Conservation (phyloP, 2,113 vertebrate genomes). For the Brachyistius frenatus region DNA sequence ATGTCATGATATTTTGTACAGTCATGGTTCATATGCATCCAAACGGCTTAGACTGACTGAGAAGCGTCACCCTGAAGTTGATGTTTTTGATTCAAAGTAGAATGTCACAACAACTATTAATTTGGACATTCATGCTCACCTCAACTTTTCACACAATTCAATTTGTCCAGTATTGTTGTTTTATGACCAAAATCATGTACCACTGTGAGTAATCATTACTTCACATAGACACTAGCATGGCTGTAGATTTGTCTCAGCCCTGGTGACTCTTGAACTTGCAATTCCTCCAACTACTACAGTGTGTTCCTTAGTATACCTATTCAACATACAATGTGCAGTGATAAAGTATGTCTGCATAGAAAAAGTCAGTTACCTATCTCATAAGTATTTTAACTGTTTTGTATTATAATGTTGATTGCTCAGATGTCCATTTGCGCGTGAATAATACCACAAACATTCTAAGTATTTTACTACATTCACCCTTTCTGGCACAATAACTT, state of each 20-base stretch:
- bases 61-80: too few relatives aligned
- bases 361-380: background rate
- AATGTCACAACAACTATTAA: too few relatives aligned
- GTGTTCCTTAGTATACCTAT: background rate
- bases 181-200: background rate
- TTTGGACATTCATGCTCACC: too few relatives aligned
- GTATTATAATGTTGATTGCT: background rate
- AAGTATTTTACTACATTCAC: slow-evolving; percentile 43
- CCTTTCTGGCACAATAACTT: slow-evolving; percentile 6
- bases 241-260: background rate
- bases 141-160: too few relatives aligned
- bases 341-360: too few relatives aligned
- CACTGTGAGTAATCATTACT: background rate
- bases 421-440: background rate
- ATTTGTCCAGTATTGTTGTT: too few relatives aligned
- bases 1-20: too few relatives aligned
- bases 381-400: slow-evolving; percentile 1
- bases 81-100: too few relatives aligned
- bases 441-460: slow-evolving; percentile 41
- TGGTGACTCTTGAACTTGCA: background rate
- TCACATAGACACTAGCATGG: background rate
- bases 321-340: background rate
- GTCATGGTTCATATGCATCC: too few relatives aligned
- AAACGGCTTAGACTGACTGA: too few relatives aligned
- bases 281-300: background rate